These are phyloP conservation scores for Hypomecis punctinalis DNA, from an alignment of 2,888 invertebrate genomes.

Conservation along the genomic window DNA sequence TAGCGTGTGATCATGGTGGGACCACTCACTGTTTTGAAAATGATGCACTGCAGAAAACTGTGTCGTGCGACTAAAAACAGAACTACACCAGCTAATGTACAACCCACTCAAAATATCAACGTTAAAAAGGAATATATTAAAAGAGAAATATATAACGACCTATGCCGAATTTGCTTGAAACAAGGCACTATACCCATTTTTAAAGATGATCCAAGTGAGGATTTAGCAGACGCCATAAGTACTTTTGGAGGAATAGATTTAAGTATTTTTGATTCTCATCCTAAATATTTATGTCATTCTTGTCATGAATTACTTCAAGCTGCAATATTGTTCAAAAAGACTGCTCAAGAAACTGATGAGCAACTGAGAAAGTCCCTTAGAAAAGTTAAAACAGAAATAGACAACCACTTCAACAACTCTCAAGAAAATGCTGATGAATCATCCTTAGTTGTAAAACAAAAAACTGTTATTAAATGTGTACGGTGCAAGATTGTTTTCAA, in stretches of 20 bases:
- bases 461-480: conserved; percentile 49
- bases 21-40: conserved; percentile 28
- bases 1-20: conserved; percentile 19
- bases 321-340: conserved; percentile 71
- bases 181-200: conserved; percentile 69
- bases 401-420: conserved; percentile 38
- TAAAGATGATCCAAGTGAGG: conserved; percentile 47
- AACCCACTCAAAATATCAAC: background rate
- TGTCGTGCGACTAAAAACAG: background rate
- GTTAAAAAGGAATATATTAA: conserved; percentile 1
- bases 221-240: conserved; percentile 59
- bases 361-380: conserved; percentile 48
- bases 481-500: conserved; percentile 66
- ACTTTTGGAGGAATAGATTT: conserved; percentile 63
- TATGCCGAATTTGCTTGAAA: conserved; percentile 73
- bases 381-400: conserved; percentile 36
- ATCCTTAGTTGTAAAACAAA: conserved; percentile 21
- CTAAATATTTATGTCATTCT: conserved; percentile 67
- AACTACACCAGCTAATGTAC: background rate
- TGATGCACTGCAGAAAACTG: conserved; percentile 34
- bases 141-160: conserved; percentile 34
- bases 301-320: conserved; percentile 67
- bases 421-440: conserved; percentile 19
- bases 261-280: conserved; percentile 59
- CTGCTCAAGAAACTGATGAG: conserved; percentile 66